These are phyloP conservation scores for Pollachius pollachius DNA, from an alignment of 2,113 vertebrate species.

Conservation along the genomic window DNA sequence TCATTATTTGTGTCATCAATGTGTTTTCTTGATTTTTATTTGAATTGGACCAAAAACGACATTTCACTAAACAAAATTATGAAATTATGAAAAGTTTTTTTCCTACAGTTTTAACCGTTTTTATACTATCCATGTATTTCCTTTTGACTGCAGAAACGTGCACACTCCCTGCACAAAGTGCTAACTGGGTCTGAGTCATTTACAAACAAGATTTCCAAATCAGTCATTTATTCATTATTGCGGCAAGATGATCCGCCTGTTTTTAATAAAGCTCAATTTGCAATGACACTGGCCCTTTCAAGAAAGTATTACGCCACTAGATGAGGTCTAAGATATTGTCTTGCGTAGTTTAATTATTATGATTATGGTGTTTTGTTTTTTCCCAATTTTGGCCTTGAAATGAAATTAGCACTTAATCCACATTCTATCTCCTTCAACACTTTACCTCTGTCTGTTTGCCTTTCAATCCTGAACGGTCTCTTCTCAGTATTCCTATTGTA, in stretches of 20 bases:
- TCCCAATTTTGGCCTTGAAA: not conserved
- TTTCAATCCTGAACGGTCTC: conserved; percentile 14
- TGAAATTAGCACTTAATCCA: conserved; percentile 29
- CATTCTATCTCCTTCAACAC: conserved; percentile 8
- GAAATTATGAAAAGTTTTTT: conserved; percentile 3
- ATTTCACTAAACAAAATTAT: not conserved
- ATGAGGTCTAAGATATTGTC: no score
- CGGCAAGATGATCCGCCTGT: not conserved
- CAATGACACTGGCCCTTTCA: not conserved
- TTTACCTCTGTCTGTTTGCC: conserved; percentile 30
- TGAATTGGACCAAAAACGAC: conserved; percentile 1
- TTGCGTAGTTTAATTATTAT: no score
- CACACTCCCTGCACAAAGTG: conserved; percentile 7
- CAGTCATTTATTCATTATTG: conserved; percentile 1
- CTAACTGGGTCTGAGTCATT: conserved; percentile 13
- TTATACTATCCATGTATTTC: not conserved
- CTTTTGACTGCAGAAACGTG: conserved; percentile 6
- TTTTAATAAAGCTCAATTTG: not conserved
- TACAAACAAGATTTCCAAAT: not conserved
- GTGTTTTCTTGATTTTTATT: not conserved
- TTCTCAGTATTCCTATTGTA: conserved; percentile 29
- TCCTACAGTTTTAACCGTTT: not conserved
- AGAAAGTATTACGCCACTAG: not conserved
- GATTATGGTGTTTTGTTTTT: no score
- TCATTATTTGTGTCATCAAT: not conserved